Conservation (phyloP, 2,888 invertebrate species). For the Stenurella melanura region DNA sequence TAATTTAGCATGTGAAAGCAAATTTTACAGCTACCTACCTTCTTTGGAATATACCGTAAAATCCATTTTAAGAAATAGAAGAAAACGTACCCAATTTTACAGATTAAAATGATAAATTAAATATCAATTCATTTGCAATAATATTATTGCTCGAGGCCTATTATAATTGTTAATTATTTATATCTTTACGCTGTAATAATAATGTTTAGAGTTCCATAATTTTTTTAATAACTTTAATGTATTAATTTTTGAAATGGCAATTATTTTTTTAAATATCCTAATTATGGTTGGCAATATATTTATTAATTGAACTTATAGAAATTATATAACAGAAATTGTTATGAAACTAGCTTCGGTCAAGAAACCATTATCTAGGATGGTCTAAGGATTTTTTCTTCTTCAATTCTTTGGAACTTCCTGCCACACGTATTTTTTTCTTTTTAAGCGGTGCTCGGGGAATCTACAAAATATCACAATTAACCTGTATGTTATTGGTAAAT, state of each 20-base stretch:
- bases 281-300: background rate
- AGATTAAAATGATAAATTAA: conserved; percentile 25
- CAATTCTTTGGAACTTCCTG: no score
- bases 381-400: no score
- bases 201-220: background rate
- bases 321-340: conserved; percentile 20
- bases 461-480: no score
- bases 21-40: conserved; percentile 26
- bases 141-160: conserved; percentile 1
- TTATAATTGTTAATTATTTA: conserved; percentile 12
- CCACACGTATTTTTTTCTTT: no score
- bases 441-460: no score
- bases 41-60: conserved; percentile 25
- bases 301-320: background rate
- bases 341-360: background rate
- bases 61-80: conserved; percentile 10
- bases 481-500: no score
- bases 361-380: background rate
- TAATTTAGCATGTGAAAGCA: conserved; percentile 36
- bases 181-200: conserved; percentile 1
- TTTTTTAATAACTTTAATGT: background rate
- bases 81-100: conserved; percentile 30
- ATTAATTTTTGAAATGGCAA: conserved; percentile 22
- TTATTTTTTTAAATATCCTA: background rate
- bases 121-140: background rate